These are phyloP conservation scores for Neuroterus valhalla DNA, from an alignment of 1,140 invertebrate genomes.

Conservation along the genomic window DNA sequence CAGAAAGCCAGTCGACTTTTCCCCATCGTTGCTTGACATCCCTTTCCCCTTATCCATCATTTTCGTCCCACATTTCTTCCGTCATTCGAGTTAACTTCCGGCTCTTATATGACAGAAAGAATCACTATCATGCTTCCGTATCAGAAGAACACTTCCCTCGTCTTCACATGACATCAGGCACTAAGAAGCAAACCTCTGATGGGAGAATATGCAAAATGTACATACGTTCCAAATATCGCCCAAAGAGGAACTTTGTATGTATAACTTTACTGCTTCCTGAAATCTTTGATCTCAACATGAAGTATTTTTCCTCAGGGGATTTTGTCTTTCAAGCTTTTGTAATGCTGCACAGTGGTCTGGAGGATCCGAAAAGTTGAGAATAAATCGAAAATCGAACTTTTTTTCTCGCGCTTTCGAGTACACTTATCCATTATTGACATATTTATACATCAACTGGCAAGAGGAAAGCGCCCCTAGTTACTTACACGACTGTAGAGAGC, in stretches of 20 bases:
- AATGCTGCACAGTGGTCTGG: too few species aligned
- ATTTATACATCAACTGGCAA: too few species aligned
- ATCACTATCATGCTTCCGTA: not conserved
- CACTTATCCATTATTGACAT: too few species aligned
- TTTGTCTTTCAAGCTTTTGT: too few species aligned
- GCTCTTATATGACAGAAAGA: conserved; percentile 2
- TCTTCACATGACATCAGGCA: not conserved
- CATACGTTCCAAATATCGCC: not conserved
- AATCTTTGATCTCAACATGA: not conserved
- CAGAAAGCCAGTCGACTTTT: conserved; percentile 14
- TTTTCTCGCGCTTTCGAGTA: too few species aligned
- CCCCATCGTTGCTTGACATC: conserved; percentile 10
- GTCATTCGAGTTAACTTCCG: not conserved
- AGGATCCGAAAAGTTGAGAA: too few species aligned
- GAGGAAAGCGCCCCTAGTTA: too few species aligned
- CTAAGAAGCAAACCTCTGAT: not conserved
- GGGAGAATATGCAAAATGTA: not conserved
- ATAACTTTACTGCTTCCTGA: not conserved
- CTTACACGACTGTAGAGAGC: too few species aligned
- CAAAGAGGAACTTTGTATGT: not conserved
- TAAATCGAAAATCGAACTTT: too few species aligned
- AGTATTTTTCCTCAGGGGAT: not conserved
- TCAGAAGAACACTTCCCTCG: not conserved
- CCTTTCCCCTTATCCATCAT: not conserved
- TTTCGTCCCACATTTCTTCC: not conserved